Percentiles rank a stretch among this genome's conserved stretches.
Conservation (phyloP, 2,113 vertebrate genomes). For the Brachypteracias leptosomus region DNA sequence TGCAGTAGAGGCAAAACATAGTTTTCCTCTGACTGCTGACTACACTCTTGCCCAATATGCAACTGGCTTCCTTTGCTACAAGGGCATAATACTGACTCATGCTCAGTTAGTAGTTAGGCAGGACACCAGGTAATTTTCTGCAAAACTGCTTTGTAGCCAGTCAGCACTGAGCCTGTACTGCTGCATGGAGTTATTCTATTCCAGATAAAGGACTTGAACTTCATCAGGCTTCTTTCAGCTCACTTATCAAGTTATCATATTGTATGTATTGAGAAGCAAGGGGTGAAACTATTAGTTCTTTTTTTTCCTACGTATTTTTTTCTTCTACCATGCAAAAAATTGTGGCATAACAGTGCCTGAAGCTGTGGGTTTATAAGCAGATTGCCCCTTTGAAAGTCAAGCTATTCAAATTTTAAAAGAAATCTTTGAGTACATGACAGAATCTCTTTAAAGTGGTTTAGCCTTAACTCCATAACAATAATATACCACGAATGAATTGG, state of each 20-base stretch:
- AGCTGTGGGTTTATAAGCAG: background rate
- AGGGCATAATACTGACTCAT: background rate
- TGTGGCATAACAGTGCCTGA: background rate
- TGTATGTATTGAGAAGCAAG: background rate
- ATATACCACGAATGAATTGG: background rate
- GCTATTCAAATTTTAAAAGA: background rate
- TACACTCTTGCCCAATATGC: background rate
- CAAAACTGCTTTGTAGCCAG: background rate
- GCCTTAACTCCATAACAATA: rapidly evolving
- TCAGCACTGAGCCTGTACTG: background rate
- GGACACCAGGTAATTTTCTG: background rate
- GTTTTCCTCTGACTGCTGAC: background rate
- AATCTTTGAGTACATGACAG: background rate
- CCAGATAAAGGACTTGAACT: background rate
- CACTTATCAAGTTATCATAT: background rate
- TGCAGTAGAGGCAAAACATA: background rate
- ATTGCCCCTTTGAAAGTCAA: background rate
- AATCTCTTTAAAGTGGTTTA: background rate
- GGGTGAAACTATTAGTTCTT: background rate
- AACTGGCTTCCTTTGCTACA: background rate
- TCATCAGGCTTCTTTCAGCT: background rate
- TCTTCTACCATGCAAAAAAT: background rate
- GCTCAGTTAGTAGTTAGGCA: background rate
- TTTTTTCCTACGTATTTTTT: too few species aligned
- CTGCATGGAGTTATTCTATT: background rate